Percentiles rank a stretch among this genome's conserved stretches.
phyloP scores from a whole-genome alignment of 2,888 invertebrate genomes.

The Epirrita christyi region DNA sequence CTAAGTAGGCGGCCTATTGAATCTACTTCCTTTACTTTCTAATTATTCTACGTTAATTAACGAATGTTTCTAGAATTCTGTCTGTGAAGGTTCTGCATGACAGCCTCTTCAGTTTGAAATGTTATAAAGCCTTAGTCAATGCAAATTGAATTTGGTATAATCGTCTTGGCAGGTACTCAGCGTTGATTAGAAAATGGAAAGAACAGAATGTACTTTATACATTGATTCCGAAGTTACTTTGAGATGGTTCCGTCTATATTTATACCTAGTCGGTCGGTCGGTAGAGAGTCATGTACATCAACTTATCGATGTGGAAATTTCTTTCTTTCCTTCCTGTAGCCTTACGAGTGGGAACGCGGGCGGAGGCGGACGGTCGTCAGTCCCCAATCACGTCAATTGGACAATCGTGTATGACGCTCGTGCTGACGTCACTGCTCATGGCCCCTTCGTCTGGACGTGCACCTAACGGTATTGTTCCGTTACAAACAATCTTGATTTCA shows the following conservation, averaged over 20 bases:
- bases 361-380: constrained; percentile 41
- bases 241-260: not conserved
- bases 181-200: not conserved
- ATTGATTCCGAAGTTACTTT: not conserved
- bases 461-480: constrained; percentile 64
- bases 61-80: not conserved
- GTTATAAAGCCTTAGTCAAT: not conserved
- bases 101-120: not conserved
- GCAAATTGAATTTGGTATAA: not conserved
- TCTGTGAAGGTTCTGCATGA: constrained; percentile 1
- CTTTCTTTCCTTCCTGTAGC: constrained; percentile 21
- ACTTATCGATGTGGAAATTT: constrained; percentile 6
- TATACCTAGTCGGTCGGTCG: not conserved
- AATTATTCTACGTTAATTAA: not conserved
- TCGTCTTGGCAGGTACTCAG: not conserved
- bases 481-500: constrained; percentile 38
- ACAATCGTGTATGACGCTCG: constrained; percentile 73
- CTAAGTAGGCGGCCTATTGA: too few relatives aligned
- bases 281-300: not conserved
- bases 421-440: constrained; percentile 75
- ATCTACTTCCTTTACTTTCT: too few relatives aligned
- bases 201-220: not conserved
- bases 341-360: constrained; percentile 27
- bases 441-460: constrained; percentile 64
- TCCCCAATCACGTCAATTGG: constrained; percentile 78